Conservation (phyloP, 2,888 invertebrate species). For the Seira musarum region DNA sequence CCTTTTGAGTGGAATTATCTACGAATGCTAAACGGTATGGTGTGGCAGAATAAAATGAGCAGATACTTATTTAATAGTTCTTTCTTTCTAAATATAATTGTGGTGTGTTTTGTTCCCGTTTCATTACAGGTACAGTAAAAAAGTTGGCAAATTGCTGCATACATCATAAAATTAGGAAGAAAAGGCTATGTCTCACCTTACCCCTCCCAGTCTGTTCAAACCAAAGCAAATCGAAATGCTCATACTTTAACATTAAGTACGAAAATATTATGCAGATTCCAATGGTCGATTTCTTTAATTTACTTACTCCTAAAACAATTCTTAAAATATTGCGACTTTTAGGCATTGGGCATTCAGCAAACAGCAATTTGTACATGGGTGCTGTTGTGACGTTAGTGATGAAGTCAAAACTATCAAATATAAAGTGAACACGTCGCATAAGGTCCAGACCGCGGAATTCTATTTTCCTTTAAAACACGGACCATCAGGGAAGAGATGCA, state of each 20-base stretch:
- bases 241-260: neutral
- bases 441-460: neutral
- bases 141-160: conserved; percentile 1
- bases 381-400: neutral
- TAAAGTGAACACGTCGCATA: neutral
- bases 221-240: too few relatives aligned
- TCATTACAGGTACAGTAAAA: neutral
- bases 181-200: neutral
- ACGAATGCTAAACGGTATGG: neutral
- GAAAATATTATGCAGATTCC: neutral
- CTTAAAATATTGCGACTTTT: neutral
- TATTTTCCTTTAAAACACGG: conserved; percentile 1
- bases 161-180: neutral
- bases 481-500: neutral
- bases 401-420: too few relatives aligned
- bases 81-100: too few relatives aligned
- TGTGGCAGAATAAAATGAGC: neutral
- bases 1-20: neutral
- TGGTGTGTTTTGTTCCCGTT: too few relatives aligned
- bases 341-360: neutral
- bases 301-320: neutral
- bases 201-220: conserved; percentile 3
- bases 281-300: neutral
- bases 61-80: neutral
- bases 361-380: neutral